phyloP scores from a whole-genome alignment of 2,888 invertebrate genomes.

The Lamellibrachia satsuma region DNA sequence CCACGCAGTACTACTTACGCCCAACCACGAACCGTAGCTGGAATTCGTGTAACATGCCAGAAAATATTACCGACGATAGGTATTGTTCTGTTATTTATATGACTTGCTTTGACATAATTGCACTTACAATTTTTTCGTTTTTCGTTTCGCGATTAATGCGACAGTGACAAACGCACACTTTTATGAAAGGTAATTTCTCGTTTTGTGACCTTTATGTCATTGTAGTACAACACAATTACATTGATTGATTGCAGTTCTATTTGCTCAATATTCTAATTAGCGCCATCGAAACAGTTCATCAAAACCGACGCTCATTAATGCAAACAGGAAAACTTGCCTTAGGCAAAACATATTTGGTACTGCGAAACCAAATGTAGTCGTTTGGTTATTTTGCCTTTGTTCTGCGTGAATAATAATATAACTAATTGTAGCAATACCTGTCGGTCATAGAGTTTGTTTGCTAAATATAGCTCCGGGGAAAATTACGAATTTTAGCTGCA shows the following conservation, averaged over 20 bases:
- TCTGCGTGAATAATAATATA: background rate
- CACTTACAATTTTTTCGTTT: background rate
- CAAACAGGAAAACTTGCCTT: background rate
- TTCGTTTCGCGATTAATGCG: background rate
- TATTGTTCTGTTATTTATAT: background rate
- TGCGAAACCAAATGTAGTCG: background rate
- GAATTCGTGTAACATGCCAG: background rate
- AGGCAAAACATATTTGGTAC: background rate
- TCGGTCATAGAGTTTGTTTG: background rate
- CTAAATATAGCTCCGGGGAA: background rate
- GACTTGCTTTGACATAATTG: background rate
- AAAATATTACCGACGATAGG: background rate
- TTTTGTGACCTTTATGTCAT: background rate
- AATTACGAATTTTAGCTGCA: background rate
- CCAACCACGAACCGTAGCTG: background rate
- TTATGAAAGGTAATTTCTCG: background rate
- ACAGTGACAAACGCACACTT: background rate
- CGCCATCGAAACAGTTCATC: background rate
- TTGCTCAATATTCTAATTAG: background rate
- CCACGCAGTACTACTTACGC: background rate
- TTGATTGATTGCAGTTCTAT: background rate
- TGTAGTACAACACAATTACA: background rate
- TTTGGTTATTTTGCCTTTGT: background rate
- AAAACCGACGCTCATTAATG: background rate
- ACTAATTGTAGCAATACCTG: background rate